Evolutionary conservation across 2,888 invertebrate species (phyloP), one percentile per base, ranked within the genome.

Genomic region (Kryphioiulus occultus): DNA sequence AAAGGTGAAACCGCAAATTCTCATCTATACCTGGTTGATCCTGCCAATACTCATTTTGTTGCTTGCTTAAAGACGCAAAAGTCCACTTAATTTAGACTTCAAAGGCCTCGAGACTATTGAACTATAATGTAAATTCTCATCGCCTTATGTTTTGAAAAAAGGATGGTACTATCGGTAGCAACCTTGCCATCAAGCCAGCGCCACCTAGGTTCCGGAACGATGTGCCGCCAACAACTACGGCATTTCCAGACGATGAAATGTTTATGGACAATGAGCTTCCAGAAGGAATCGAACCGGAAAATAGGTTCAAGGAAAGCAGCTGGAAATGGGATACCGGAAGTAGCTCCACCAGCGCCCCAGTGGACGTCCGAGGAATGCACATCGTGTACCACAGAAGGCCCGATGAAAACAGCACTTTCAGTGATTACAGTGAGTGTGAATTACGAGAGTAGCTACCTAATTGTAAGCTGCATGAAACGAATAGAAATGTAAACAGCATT

Each of bases 81-180:
- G 35, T 35, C 35, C 35, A 35, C 35, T 35, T 35, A 35, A 35
- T 2, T 7, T 35, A 35, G 35, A 35, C 35, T 7, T 2, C 35
- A 4, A 44, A 44, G 15, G 30, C n/a, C n/a, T n/a, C n/a, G n/a
- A n/a, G n/a, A 15, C 5, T 86, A n/a, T 22, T 53, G 53, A 53
- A n/a, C 9, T 53, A 26, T 19, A 30, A 22, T n/a, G 26, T 39
- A 78, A 42, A 59, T 5, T 32, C n/a, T 86, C 15, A 68, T 32
- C 12, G 10, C 19, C 19, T 39, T 39, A n/a, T 22, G 12, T 30
- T 32, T 9, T 30, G 12, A 32, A 30, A 39, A 17, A 17, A 98
- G 97, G 97, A 98, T 93, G 98, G 98, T 90, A 97, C 97, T 90
- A 96, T 98, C 90, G 98, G 98, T 89, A 95, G 96, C 92, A 95